A percentile compares a stretch with the other conserved stretches of the same genome.
Conservation (phyloP, 2,113 vertebrate genomes). For the Sceloporus tristichus region DNA sequence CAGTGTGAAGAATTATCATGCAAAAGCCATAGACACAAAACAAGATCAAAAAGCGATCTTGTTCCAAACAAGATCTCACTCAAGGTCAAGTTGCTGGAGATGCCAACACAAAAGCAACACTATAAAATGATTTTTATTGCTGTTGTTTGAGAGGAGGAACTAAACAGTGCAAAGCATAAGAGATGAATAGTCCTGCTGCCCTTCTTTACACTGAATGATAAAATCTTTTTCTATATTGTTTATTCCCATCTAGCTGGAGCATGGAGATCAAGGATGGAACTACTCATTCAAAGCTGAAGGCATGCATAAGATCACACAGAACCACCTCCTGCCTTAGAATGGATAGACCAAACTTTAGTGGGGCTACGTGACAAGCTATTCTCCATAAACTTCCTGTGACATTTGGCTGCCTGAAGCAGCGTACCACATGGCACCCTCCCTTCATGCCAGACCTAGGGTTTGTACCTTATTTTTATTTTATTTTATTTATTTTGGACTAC, state of each 20-base stretch:
- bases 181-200: constrained; percentile 44
- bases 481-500: too few relatives aligned
- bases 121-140: constrained; percentile 15
- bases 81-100: constrained; percentile 48
- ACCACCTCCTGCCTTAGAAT: neutral
- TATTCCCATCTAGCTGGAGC: constrained; percentile 32
- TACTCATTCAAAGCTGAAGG: constrained; percentile 23
- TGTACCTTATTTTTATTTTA: too few relatives aligned
- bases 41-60: constrained; percentile 45
- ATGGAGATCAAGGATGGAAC: neutral
- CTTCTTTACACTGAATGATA: constrained; percentile 45
- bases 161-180: constrained; percentile 37
- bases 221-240: constrained; percentile 47
- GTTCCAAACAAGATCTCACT: constrained; percentile 22
- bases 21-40: constrained; percentile 40
- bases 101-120: constrained; percentile 27
- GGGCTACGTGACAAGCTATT: constrained; percentile 23
- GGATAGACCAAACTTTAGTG: neutral
- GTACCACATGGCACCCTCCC: too few relatives aligned
- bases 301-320: constrained; percentile 34
- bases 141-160: constrained; percentile 40
- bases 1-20: constrained; percentile 2
- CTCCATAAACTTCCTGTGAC: neutral
- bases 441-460: too few relatives aligned
- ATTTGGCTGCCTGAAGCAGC: too few relatives aligned